phyloP scores from a whole-genome alignment of 1,140 invertebrate species.

The Zaprionus nigranus region DNA sequence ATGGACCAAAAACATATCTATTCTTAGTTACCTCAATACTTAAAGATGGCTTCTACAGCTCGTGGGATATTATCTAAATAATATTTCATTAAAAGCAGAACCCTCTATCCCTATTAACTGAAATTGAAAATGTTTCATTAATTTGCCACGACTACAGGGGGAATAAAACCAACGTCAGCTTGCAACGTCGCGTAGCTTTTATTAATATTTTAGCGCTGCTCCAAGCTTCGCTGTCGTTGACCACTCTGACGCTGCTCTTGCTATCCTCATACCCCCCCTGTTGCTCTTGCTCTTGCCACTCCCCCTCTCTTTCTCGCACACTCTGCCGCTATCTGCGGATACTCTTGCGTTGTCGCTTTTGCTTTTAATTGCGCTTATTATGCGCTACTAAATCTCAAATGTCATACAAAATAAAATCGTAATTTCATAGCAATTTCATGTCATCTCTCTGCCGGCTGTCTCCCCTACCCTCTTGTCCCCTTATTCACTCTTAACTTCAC shows the following conservation, averaged over 20 bases:
- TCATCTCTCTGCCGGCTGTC: constrained; percentile 2
- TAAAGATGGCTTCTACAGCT: neutral
- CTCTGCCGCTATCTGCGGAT: neutral
- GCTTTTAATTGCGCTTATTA: constrained; percentile 74
- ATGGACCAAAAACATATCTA: no score
- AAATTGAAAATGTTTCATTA: constrained; percentile 2
- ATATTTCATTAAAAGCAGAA: neutral
- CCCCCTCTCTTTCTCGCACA: neutral
- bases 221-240: neutral
- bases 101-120: neutral
- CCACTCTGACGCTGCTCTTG: neutral
- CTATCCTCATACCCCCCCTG: neutral
- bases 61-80: neutral
- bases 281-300: neutral
- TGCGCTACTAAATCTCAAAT: constrained; percentile 41
- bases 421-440: constrained; percentile 46
- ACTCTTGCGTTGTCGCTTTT: constrained; percentile 1
- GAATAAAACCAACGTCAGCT: neutral
- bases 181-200: neutral
- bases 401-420: constrained; percentile 40
- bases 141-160: neutral
- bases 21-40: no score
- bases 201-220: constrained; percentile 1
- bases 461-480: no score
- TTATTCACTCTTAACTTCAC: no score